phyloP scores from a whole-genome alignment of 2,797 vertebrate genomes.

The Pipistrellus kuhlii region DNA sequence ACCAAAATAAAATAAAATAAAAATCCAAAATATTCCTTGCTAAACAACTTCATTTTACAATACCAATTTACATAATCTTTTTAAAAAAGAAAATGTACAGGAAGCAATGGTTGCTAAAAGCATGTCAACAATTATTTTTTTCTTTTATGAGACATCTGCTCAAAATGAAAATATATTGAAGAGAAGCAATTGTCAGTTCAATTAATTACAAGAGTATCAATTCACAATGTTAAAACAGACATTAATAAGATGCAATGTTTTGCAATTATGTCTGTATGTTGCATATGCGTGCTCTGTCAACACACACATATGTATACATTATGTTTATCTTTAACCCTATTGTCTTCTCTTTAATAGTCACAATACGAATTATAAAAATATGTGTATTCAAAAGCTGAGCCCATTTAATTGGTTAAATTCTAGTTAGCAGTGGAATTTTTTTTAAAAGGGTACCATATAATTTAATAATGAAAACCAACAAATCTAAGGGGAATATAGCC shows the following conservation, averaged over 20 bases:
- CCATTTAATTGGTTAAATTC: neutral
- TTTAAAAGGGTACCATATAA: constrained; percentile 12
- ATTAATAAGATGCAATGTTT: constrained; percentile 15
- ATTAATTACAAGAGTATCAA: constrained; percentile 77
- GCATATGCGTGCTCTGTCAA: neutral
- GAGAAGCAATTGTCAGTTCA: constrained; percentile 51
- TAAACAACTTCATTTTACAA: constrained; percentile 71
- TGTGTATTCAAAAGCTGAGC: neutral
- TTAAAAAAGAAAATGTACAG: constrained; percentile 78
- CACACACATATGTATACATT: neutral
- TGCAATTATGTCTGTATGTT: neutral
- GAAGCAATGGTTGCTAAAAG: constrained; percentile 77
- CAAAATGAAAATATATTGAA: constrained; percentile 75
- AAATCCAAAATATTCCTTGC: constrained; percentile 79
- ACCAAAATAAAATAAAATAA: constrained; percentile 53
- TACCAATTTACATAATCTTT: constrained; percentile 76
- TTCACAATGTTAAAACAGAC: constrained; percentile 70
- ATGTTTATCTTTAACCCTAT: neutral
- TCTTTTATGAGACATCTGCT: constrained; percentile 72
- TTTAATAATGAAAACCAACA: constrained; percentile 31
- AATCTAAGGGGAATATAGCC: neutral
- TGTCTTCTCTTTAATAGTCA: neutral
- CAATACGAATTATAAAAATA: neutral
- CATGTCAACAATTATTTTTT: constrained; percentile 67
- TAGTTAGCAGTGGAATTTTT: constrained; percentile 3